phyloP scores from a whole-genome alignment of 2,113 vertebrate species.

The Eptesicus fuscus region DNA sequence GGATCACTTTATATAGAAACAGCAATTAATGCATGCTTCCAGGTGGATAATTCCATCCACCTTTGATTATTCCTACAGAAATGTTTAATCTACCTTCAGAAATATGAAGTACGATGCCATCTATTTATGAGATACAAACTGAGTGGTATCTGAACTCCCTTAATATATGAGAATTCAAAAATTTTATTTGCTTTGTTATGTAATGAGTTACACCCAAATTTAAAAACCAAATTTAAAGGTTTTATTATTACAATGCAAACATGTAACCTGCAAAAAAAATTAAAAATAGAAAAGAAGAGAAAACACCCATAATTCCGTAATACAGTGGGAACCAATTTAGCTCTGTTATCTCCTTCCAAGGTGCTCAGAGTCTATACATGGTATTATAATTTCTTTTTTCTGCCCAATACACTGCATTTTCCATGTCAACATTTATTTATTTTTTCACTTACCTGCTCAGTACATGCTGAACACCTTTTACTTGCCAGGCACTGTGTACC shows the following conservation, averaged over 20 bases:
- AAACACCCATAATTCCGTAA: not conserved
- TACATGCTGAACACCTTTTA: not conserved
- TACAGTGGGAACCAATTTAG: not conserved
- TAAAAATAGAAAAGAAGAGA: not conserved
- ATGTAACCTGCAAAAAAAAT: not conserved
- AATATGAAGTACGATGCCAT: not conserved
- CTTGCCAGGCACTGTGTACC: not conserved
- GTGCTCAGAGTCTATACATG: not conserved
- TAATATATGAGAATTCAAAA: not conserved
- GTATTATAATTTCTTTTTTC: not conserved
- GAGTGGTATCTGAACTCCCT: not conserved
- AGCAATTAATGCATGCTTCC: not conserved
- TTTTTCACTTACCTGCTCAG: not conserved
- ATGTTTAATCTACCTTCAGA: not conserved
- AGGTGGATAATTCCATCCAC: not conserved
- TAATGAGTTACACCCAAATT: not conserved
- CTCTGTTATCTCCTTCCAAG: not conserved
- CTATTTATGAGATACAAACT: not conserved
- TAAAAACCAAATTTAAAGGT: not conserved
- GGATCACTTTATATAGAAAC: not conserved
- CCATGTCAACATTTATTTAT: not conserved
- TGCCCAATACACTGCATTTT: not conserved
- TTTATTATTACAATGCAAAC: not conserved
- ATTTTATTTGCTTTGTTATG: not conserved
- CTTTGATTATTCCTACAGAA: slow-evolving; percentile 10